Percentiles rank a stretch among this genome's conserved stretches.
Conservation (phyloP, 2,888 invertebrate species). For the Galerucella pusilla region DNA sequence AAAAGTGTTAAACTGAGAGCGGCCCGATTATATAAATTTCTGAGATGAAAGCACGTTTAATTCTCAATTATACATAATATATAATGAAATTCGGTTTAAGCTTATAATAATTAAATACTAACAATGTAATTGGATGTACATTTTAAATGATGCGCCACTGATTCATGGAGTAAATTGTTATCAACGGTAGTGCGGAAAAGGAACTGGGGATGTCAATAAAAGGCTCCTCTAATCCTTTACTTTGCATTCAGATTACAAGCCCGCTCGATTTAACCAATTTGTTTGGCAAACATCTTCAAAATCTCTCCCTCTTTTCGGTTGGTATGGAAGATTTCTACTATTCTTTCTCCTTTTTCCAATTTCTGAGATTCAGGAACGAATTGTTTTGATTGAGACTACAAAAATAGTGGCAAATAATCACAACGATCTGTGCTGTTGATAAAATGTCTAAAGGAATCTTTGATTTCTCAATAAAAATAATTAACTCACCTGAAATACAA, state of each 20-base stretch:
- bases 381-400: conserved; percentile 12
- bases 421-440: background rate
- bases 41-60: too few species aligned
- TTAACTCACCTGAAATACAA: conserved; percentile 3
- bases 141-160: conserved; percentile 6
- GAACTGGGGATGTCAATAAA: conserved; percentile 56
- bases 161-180: conserved; percentile 1
- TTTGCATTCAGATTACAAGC: conserved; percentile 62
- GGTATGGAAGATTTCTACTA: conserved; percentile 34
- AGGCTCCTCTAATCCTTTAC: conserved; percentile 61
- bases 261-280: conserved; percentile 64
- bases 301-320: conserved; percentile 27
- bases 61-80: too few species aligned
- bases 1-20: too few species aligned
- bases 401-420: background rate
- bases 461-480: conserved; percentile 1
- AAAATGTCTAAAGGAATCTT: background rate
- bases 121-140: too few species aligned
- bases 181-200: conserved; percentile 35
- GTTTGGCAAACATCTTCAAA: conserved; percentile 60
- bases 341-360: conserved; percentile 20
- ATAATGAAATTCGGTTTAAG: too few species aligned
- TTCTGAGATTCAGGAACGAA: background rate
- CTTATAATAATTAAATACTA: too few species aligned
- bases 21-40: too few species aligned